Conservation (phyloP, 1,140 invertebrate species). For the Drosophila guanche region DNA sequence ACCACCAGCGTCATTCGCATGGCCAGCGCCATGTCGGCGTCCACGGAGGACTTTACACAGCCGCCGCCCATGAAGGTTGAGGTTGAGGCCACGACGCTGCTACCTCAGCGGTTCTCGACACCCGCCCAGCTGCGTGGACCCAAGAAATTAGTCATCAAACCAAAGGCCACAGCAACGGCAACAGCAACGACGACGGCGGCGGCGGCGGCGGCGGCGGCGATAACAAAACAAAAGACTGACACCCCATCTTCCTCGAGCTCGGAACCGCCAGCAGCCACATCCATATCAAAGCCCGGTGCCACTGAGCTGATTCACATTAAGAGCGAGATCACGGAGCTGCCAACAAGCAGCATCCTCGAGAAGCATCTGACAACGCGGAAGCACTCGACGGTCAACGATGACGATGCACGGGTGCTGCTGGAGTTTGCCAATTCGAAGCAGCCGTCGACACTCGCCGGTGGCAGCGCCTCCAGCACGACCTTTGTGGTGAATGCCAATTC, state of each 20-base stretch:
- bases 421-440: slow-evolving; percentile 81
- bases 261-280: slow-evolving; percentile 36
- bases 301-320: slow-evolving; percentile 64
- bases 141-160: slow-evolving; percentile 82
- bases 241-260: slow-evolving; percentile 39
- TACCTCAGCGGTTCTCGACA: slow-evolving; percentile 51
- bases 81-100: slow-evolving; percentile 53
- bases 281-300: slow-evolving; percentile 55
- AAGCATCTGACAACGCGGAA: slow-evolving; percentile 63
- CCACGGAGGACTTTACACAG: slow-evolving; percentile 64
- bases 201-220: slow-evolving; percentile 39
- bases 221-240: slow-evolving; percentile 65
- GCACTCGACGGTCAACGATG: slow-evolving; percentile 64
- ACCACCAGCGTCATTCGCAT: slow-evolving; percentile 81
- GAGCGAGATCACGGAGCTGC: slow-evolving; percentile 48
- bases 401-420: slow-evolving; percentile 71
- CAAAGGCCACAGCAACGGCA: slow-evolving; percentile 62
- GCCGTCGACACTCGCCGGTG: slow-evolving; percentile 16
- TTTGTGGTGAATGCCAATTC: slow-evolving; percentile 64
- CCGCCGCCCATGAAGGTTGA: slow-evolving; percentile 65
- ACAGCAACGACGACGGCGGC: slow-evolving; percentile 40
- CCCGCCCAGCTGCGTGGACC: slow-evolving; percentile 67
- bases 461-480: slow-evolving; percentile 48
- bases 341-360: slow-evolving; percentile 64
- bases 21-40: slow-evolving; percentile 61